Base-by-base conservation (phyloP, 2,113 vertebrate species). In the Menidia beryllina region DNA sequence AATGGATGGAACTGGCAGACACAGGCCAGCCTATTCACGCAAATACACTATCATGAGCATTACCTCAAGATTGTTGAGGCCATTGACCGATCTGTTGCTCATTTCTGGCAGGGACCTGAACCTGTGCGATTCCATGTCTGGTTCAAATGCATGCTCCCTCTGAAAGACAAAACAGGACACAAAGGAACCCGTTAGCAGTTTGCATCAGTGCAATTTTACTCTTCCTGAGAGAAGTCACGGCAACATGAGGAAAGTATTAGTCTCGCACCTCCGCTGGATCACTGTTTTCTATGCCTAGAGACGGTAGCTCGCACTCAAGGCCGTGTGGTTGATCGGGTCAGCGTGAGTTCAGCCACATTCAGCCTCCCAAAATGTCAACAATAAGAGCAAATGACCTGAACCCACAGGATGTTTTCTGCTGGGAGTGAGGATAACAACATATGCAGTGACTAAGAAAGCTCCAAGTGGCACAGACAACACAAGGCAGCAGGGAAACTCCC, bases 391-490 rank as follows among this genome's bases (percentile, higher is more conserved):
- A 85, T 90, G 92, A 90, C 81, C 89, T 86, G 86, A 92, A 94
- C 84, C 93, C 92, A 93, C 92, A 93, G 93, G 93, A 93, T 93
- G 92, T 93, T 93, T 93, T 94, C 84, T 91, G 83, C 85, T 84
- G 80, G 76, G 86, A 86, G 82, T 82, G 77, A 78, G 88, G 90
- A 93, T 84, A 93, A 94, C 91, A 93, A 92, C 90, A 88, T 86
- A 84, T 81, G 84, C 88, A 82, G 75, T 93, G 93, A 94, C 91
- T 93, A 93, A 94, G 90, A 90, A 86, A 81, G 79, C 88, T 89
- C 82, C 72, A 70, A 91, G 84, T 86, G 82, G 86, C 87, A 90
- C 67, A 90, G 91, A 92, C 92, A 92, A 92, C 91, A 88, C 85
- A 88, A 79, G 73, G 60, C 83, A 86, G 86, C 75, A 85, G 93